Evolutionary conservation across 2,888 invertebrate species (phyloP), one percentile per base, ranked within the genome.

Genomic region (Acleris literana): DNA sequence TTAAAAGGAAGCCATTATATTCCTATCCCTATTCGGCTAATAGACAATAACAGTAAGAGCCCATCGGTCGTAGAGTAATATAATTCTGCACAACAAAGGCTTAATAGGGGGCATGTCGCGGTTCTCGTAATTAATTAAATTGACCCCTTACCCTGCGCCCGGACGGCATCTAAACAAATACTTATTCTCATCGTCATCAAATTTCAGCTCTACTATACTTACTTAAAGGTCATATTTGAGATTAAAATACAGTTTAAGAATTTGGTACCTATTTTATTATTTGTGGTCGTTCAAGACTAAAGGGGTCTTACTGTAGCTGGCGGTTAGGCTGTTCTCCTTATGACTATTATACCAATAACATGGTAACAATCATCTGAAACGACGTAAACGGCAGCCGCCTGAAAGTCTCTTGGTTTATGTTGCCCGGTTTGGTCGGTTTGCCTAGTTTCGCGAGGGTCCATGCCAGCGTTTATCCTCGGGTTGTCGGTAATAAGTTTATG

Each of bases 41-140:
- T 78, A 73, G 72, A 73, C 72, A 75, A 79, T 78, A 79, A 80
- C 78, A 77, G 76, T 81, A 82, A 79, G 79, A 78, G 79, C 69
- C 55, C 71, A 77, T 76, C 68, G 75, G 74, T 76, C 72, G 71
- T 33, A 76, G 77, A 80, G 77, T 80, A 76, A 81, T 80, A 83
- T 82, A 82, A 83, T 82, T 80, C 78, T 71, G 75, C 77, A 79
- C 79, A 83, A 85, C 85, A 83, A 83, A 85, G 83, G 83, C 85
- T 85, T 85, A 86, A 86, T 84, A 84, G 84, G 82, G 83, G 75
- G 80, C 82, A 83, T 84, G 87, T 87, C 82, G 87, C 72, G 86
- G 86, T 83, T 81, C 75, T 74, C 79, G 82, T 87, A 85, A 87
- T 87, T 87, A 87, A 87, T 87, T 87, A 84, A 87, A 87, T 86